phyloP scores from a whole-genome alignment of 2,888 invertebrate genomes.

The Chalcosyrphus nemorum region DNA sequence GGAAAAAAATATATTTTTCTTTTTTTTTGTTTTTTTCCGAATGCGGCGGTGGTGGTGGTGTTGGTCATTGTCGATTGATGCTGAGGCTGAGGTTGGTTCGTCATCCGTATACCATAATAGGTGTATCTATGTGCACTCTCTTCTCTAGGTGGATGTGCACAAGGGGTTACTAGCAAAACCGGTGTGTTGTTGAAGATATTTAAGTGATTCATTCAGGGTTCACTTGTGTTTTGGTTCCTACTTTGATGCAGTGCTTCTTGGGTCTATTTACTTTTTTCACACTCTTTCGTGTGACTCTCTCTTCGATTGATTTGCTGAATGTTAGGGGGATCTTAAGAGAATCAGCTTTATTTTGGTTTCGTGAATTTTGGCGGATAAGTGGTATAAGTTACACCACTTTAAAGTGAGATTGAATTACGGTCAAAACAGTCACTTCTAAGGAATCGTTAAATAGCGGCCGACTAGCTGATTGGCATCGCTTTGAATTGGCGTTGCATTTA shows the following conservation, averaged over 20 bases:
- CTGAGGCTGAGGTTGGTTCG: constrained; percentile 1
- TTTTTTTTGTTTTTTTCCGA: no score
- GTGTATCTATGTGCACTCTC: background rate
- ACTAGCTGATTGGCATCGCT: constrained; percentile 11
- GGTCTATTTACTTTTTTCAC: no score
- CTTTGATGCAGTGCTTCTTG: background rate
- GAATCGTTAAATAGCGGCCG: constrained; percentile 32
- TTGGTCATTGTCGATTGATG: constrained; percentile 62
- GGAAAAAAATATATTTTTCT: no score
- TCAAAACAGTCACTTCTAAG: constrained; percentile 21
- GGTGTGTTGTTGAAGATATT: constrained; percentile 55
- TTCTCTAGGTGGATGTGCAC: background rate
- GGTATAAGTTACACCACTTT: background rate
- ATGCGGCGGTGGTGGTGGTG: constrained; percentile 31
- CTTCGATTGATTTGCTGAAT: constrained; percentile 13
- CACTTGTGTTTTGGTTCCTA: constrained; percentile 23
- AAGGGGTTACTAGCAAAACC: constrained; percentile 49
- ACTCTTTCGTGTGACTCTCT: background rate
- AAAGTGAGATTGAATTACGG: constrained; percentile 28
- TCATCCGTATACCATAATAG: constrained; percentile 6
- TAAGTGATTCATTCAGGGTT: constrained; percentile 66
- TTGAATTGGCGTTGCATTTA: constrained; percentile 13
- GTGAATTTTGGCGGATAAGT: background rate
- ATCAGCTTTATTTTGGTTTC: background rate
- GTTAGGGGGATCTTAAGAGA: constrained; percentile 30